These are phyloP conservation scores for Cherax destructor DNA, from an alignment of 1,140 invertebrate species.

Conservation along the genomic window DNA sequence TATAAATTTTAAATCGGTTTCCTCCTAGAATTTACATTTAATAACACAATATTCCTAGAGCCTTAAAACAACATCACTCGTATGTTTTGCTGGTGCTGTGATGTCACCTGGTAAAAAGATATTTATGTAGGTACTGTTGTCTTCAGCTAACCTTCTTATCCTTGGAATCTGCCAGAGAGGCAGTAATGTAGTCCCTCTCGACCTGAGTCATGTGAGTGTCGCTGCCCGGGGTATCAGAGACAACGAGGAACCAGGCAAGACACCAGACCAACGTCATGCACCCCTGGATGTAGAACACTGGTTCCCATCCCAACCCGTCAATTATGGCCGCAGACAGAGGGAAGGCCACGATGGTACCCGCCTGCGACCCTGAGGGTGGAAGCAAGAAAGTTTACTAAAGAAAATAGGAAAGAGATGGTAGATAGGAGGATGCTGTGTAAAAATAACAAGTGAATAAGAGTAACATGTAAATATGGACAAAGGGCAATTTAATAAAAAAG, in stretches of 20 bases:
- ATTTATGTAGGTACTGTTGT: not conserved
- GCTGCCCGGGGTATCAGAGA: constrained; percentile 76
- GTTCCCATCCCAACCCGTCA: constrained; percentile 84
- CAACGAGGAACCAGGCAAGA: constrained; percentile 76
- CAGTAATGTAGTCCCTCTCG: constrained; percentile 77
- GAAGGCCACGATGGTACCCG: constrained; percentile 76
- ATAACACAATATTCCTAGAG: too few relatives aligned
- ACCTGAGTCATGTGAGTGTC: constrained; percentile 76
- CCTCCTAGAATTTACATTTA: too few relatives aligned
- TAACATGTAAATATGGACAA: too few relatives aligned
- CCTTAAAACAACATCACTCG: too few relatives aligned
- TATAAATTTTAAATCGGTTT: too few relatives aligned
- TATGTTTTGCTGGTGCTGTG: too few relatives aligned
- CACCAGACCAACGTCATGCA: constrained; percentile 78
- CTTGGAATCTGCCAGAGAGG: constrained; percentile 66
- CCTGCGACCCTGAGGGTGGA: constrained; percentile 72
- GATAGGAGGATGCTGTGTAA: too few relatives aligned
- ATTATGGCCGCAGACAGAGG: constrained; percentile 80
- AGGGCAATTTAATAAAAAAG: too few relatives aligned
- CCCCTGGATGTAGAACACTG: constrained; percentile 82
- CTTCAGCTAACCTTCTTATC: constrained; percentile 37
- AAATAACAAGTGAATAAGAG: too few relatives aligned
- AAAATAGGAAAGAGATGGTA: too few relatives aligned
- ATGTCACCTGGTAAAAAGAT: too few relatives aligned
- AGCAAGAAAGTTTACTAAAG: too few relatives aligned